These are phyloP conservation scores for Psephotus haematonotus DNA, from an alignment of 2,113 vertebrate species.

Conservation along the genomic window DNA sequence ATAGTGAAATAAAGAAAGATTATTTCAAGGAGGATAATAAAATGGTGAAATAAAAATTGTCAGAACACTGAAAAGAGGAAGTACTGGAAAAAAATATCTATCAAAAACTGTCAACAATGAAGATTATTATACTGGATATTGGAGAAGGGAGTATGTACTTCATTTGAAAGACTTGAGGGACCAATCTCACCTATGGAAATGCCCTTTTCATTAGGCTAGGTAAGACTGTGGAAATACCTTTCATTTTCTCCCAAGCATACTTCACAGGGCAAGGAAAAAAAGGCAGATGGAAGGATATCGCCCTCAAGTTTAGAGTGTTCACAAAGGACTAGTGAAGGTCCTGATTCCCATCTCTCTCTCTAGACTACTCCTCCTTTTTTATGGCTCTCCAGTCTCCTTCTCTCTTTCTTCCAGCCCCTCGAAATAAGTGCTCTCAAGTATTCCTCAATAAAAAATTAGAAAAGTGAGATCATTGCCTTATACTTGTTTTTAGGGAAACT, in stretches of 20 bases:
- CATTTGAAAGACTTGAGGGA: not conserved
- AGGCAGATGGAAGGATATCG: not conserved
- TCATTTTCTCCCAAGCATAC: not conserved
- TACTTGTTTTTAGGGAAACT: not conserved
- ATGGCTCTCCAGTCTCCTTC: not conserved
- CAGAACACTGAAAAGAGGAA: not conserved
- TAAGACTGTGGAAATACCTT: not conserved
- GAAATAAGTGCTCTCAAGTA: not conserved
- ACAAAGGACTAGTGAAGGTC: accelerated
- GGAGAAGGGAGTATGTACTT: not conserved
- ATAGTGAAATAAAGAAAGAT: not conserved
- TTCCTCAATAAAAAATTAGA: not conserved
- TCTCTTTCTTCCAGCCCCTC: not conserved
- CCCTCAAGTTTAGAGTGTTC: not conserved
- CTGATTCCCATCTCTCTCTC: not conserved
- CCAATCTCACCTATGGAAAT: not conserved
- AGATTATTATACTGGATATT: not conserved
- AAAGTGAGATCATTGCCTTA: not conserved
- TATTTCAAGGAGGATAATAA: not conserved
- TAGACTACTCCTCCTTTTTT: not conserved
- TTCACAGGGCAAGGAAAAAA: not conserved
- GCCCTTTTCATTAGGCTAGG: not conserved
- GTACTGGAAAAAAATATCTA: not conserved
- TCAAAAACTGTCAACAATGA: not conserved
- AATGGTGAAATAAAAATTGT: not conserved